Evolutionary conservation across 2,888 invertebrate species (phyloP).

Genomic region (Tridacna gigas): DNA sequence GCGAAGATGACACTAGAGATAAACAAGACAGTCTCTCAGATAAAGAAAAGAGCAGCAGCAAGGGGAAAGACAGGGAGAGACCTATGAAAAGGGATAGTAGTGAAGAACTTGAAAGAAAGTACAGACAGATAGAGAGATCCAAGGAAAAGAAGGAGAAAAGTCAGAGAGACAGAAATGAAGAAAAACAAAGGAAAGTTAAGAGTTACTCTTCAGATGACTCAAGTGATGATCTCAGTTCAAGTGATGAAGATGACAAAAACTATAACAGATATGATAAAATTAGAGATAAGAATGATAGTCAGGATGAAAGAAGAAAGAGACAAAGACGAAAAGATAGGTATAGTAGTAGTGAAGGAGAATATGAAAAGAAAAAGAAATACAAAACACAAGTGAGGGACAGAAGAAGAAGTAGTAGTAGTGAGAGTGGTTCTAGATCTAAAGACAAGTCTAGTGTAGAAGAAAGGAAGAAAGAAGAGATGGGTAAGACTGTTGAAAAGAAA

Average conservation of each 20-base stretch:
- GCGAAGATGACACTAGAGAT: slow-evolving; percentile 27
- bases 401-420: slow-evolving; percentile 16
- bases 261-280: slow-evolving; percentile 7
- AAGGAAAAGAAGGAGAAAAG: slow-evolving; percentile 34
- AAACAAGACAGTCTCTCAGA: slow-evolving; percentile 2
- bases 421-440: slow-evolving; percentile 4
- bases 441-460: slow-evolving; percentile 1
- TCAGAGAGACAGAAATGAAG: slow-evolving; percentile 16
- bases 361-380: slow-evolving; percentile 3
- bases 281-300: not conserved
- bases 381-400: slow-evolving; percentile 1
- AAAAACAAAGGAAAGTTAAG: slow-evolving; percentile 16
- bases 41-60: not conserved
- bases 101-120: slow-evolving; percentile 54
- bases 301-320: slow-evolving; percentile 11
- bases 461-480: slow-evolving; percentile 16
- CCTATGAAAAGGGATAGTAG: slow-evolving; percentile 31
- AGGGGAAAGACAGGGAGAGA: slow-evolving; percentile 7
- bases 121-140: slow-evolving; percentile 47
- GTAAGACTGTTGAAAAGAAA: slow-evolving; percentile 10
- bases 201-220: slow-evolving; percentile 1
- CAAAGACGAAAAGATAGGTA: slow-evolving; percentile 5
- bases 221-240: slow-evolving; percentile 7
- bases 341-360: slow-evolving; percentile 12
- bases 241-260: slow-evolving; percentile 16